phyloP scores from a whole-genome alignment of 2,797 vertebrate genomes.

The Mareca strepera region DNA sequence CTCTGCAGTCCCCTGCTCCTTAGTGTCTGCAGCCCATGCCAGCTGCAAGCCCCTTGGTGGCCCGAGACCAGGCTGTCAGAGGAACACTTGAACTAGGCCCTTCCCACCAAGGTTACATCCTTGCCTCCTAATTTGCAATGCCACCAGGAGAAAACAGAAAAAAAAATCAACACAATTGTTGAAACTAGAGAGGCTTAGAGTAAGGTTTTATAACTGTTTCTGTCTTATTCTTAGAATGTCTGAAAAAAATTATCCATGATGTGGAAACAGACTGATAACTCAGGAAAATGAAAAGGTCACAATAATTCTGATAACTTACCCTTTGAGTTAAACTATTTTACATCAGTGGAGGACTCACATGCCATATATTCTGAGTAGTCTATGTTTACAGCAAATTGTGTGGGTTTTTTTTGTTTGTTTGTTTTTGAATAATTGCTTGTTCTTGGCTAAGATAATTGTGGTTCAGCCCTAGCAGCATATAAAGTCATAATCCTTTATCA shows the following conservation, averaged over 20 bases:
- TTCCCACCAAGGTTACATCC: too few species aligned
- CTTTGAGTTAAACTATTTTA: background rate
- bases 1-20: background rate
- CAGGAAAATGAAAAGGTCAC: constrained; percentile 16
- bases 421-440: constrained; percentile 19
- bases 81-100: background rate
- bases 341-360: background rate
- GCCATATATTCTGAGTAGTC: background rate
- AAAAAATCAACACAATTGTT: rapidly evolving
- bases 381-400: background rate
- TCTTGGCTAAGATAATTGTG: background rate
- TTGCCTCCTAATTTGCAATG: background rate
- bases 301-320: background rate
- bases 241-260: background rate
- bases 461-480: background rate
- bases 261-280: background rate
- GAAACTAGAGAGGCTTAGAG: background rate
- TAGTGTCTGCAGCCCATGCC: background rate
- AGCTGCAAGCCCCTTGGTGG: background rate
- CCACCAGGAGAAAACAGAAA: rapidly evolving
- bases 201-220: background rate
- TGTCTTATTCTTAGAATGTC: background rate
- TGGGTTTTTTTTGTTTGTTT: background rate
- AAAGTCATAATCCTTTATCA: background rate
- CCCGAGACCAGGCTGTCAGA: background rate